Percentiles rank a stretch among this genome's conserved stretches.
Evolutionary conservation across 1,140 invertebrate species (phyloP).

Genomic region (Bombus superbus): DNA sequence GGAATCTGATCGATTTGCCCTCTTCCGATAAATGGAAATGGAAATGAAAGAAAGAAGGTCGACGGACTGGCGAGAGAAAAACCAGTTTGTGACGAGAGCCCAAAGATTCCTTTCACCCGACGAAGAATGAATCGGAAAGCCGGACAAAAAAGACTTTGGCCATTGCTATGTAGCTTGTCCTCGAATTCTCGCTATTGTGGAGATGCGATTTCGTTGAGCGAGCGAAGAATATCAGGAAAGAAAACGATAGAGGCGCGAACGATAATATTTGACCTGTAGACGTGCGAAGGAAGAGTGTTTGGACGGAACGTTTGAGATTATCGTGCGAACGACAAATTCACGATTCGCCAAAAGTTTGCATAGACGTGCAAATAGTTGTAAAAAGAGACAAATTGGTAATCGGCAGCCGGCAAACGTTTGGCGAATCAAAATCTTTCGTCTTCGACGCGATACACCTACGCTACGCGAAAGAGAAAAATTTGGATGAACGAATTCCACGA

Average conservation of each 20-base stretch:
- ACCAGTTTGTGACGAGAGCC: not conserved
- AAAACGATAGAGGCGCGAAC: not conserved
- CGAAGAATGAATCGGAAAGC: not conserved
- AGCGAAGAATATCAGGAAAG: not conserved
- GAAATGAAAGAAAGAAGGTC: not conserved
- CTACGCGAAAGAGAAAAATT: not conserved
- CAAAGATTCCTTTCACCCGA: not conserved
- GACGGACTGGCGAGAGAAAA: not conserved
- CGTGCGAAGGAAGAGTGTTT: not conserved
- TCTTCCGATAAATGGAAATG: not conserved
- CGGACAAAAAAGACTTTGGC: not conserved
- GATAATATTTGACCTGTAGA: not conserved
- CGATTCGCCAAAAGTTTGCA: too few relatives aligned
- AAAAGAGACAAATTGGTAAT: not conserved
- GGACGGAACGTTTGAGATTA: not conserved
- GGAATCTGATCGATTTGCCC: conserved; percentile 16
- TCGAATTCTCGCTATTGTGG: not conserved
- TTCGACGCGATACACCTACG: not conserved
- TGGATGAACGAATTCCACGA: not conserved
- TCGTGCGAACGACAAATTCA: not conserved
- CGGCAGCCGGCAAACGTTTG: too few relatives aligned
- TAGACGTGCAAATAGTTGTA: too few relatives aligned
- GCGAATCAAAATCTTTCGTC: not conserved
- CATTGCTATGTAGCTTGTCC: not conserved
- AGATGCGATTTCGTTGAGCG: not conserved